Evolutionary conservation across 2,888 invertebrate genomes (phyloP).

Genomic region (Orchesellides sinensis): DNA sequence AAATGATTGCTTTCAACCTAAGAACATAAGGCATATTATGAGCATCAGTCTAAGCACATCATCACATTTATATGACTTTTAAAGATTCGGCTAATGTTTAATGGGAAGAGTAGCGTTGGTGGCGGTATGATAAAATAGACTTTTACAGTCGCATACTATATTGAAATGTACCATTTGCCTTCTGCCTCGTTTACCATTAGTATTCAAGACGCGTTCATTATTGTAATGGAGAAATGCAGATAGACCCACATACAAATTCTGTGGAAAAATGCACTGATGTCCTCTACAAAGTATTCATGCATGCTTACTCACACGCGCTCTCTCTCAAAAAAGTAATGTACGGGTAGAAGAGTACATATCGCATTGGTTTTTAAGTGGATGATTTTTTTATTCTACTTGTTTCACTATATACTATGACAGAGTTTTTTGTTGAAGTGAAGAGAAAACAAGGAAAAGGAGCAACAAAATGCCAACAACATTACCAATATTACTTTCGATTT

Average conservation of each 20-base stretch:
- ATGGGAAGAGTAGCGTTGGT: no score
- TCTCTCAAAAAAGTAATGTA: slow-evolving; percentile 4
- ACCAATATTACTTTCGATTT: slow-evolving; percentile 34
- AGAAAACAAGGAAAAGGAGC: slow-evolving; percentile 43
- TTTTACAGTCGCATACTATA: no score
- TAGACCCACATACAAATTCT: slow-evolving; percentile 61
- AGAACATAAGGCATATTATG: no score
- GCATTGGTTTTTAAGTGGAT: slow-evolving; percentile 60
- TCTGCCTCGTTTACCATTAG: slow-evolving; percentile 61
- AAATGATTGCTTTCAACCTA: no score
- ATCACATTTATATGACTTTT: no score
- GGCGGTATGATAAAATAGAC: no score
- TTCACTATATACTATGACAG: slow-evolving; percentile 14
- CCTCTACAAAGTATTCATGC: slow-evolving; percentile 39
- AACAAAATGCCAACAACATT: slow-evolving; percentile 46
- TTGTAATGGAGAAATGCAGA: slow-evolving; percentile 67
- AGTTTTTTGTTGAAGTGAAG: slow-evolving; percentile 22
- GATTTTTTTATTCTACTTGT: slow-evolving; percentile 39
- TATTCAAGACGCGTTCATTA: slow-evolving; percentile 67
- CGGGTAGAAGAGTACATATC: slow-evolving; percentile 16
- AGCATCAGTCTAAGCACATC: no score
- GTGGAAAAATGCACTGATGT: slow-evolving; percentile 31
- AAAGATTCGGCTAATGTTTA: no score
- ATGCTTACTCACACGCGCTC: slow-evolving; percentile 32
- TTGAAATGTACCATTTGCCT: slow-evolving; percentile 54